Conservation (phyloP, 2,888 invertebrate genomes). For the Tetragonula carbonaria region DNA sequence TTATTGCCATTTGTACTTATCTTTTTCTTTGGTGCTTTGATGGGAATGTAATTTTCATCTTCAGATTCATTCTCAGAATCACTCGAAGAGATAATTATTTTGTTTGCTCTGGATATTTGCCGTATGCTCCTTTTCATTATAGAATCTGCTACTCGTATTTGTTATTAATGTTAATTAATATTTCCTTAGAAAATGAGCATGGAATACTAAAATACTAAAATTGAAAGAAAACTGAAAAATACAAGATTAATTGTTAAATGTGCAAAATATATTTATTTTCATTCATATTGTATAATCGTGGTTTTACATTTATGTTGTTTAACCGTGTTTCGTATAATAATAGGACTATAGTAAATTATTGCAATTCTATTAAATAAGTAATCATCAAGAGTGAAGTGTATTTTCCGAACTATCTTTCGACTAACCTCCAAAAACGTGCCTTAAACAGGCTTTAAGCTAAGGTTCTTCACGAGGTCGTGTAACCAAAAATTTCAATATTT, state of each 20-base stretch:
- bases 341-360: neutral
- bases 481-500: neutral
- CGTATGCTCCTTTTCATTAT: conserved; percentile 52
- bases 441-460: neutral
- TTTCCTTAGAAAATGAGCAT: neutral
- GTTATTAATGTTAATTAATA: neutral
- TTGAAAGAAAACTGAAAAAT: neutral
- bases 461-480: neutral
- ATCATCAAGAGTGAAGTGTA: neutral
- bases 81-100: conserved; percentile 48
- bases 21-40: neutral
- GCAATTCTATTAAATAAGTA: no score
- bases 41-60: conserved; percentile 30
- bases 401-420: neutral
- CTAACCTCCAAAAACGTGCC: neutral
- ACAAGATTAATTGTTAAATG: neutral
- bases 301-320: neutral
- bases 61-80: conserved; percentile 53
- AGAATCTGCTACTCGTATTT: neutral
- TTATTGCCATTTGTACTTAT: neutral
- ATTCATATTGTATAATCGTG: neutral
- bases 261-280: neutral
- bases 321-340: neutral
- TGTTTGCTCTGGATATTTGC: neutral
- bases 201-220: no score